Base-by-base conservation (phyloP, 1,140 invertebrate genomes). In the Aphidius ervi region DNA sequence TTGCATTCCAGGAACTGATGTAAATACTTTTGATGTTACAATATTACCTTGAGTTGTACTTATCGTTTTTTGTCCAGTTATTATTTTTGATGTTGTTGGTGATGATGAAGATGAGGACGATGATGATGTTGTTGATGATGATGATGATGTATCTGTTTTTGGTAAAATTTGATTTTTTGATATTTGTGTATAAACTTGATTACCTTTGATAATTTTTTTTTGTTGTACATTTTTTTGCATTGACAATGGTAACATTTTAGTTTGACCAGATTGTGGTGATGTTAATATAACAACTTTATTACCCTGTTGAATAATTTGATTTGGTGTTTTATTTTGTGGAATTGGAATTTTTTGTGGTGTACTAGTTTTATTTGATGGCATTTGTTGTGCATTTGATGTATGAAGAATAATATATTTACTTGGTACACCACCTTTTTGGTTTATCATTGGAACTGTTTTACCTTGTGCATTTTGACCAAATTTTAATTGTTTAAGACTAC, bases 361-460 rank as follows among this genome's bases (percentile, higher is more conserved):
- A 65, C 65, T 7, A 70, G 20, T 59, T 76, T 74, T 0, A 67
- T 68, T 9, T 77, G 74, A 4, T 9, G 69, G 64, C 8, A 77
- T 39, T 50, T 73, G 74, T 49, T 78, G 73, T 4, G 70, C 68
- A 5, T 66, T 78, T 2, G 77, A 67, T 5, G 84, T 79, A 6
- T 85, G 83, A 39, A 88, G 78, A 46, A 87, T 82, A 5, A 87
- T 83, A 65, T 84, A 87, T 64, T 87, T 87, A 39, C 84, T 82
- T 0, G 79, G 65, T 67, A 84, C 83, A 4, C 68, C 67, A 37
- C 77, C 75, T 46, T 76, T 73, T 31, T 59, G 40, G 50, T 60
- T 70, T 59, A 70, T 70, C 43, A 63, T 59, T 9, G 56, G 59
- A 40, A 66, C 61, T 9, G 63, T 66, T 65, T 72, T 77, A 7